Base-by-base conservation (phyloP, 2,888 invertebrate species). In the Cheiracanthium punctorium region DNA sequence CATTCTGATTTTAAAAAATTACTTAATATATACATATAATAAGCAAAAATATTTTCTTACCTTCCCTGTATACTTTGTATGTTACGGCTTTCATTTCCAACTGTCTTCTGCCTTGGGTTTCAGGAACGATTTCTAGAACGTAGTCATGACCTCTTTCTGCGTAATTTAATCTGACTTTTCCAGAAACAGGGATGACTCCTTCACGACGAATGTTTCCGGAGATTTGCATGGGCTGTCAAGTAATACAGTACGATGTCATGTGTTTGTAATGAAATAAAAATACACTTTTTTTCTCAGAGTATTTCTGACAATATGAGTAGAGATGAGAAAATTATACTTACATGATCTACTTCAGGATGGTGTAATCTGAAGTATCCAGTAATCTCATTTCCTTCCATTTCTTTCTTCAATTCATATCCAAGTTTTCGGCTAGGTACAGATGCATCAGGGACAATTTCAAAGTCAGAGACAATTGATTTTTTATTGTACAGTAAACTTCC, bases 21-120 rank as follows among this genome's bases (percentile, higher is more conserved):
- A n/a, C n/a, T n/a, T n/a, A n/a, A n/a, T n/a, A n/a, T n/a, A n/a
- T n/a, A n/a, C n/a, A n/a, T n/a, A n/a, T n/a, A n/a, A n/a, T n/a
- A n/a, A n/a, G n/a, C n/a, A n/a, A n/a, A n/a, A n/a, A n/a, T n/a
- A n/a, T n/a, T 37, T n/a, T 33, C 20, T 41, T 58, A 85, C 84
- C 84, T 43, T 79, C 74, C n/a, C 37, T 48, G 28, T 80, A 74
- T 1, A 85, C 17, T 67, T 58, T 85, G 32, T 73, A 73, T 33
- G 41, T 17, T 1, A 37, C n/a, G 10, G 37, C 33, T 33, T 33
- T 69, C 33, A 20, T 69, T 69, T 33, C 69, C 14, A 12, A 17
- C 17, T 37, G 33, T n/a, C 69, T 32, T 20, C 69, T 69, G 17
- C n/a, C 28, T 67, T 37, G 24, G 71, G 20, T n/a, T 58, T 85